Evolutionary conservation across 2,113 vertebrate genomes (phyloP).

Genomic region (Tichodroma muraria): DNA sequence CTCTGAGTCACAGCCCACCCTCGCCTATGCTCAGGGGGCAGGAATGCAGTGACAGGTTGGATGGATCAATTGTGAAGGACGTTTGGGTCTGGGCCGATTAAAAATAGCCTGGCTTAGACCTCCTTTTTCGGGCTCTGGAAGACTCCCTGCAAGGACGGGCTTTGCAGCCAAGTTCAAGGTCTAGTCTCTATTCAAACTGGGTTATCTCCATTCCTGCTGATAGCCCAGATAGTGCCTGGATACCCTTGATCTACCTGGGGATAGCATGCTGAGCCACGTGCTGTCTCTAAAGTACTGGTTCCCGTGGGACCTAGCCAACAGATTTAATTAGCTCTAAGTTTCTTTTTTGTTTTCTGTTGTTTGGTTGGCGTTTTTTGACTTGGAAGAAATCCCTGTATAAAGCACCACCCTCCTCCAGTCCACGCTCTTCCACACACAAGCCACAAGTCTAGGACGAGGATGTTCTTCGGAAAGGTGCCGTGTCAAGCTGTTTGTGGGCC

Average conservation of each 20-base stretch:
- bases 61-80: background rate
- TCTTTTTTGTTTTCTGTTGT: background rate
- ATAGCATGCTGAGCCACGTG: background rate
- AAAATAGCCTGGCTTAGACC: conserved; percentile 29
- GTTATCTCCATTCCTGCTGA: conserved; percentile 34
- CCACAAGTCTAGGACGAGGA: background rate
- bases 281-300: background rate
- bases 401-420: background rate
- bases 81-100: background rate
- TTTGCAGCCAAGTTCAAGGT: conserved; percentile 44
- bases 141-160: background rate
- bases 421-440: background rate
- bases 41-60: background rate
- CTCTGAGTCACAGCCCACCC: background rate
- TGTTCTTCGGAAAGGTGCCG: fast-evolving
- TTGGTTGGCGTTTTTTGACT: background rate
- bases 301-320: background rate
- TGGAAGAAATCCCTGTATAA: background rate
- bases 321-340: background rate
- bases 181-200: conserved; percentile 21
- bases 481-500: background rate
- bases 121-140: background rate
- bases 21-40: background rate
- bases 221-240: conserved; percentile 34
- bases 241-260: conserved; percentile 22